Base-by-base conservation (phyloP, 2,797 vertebrate species). In the Tragopan temminckii region DNA sequence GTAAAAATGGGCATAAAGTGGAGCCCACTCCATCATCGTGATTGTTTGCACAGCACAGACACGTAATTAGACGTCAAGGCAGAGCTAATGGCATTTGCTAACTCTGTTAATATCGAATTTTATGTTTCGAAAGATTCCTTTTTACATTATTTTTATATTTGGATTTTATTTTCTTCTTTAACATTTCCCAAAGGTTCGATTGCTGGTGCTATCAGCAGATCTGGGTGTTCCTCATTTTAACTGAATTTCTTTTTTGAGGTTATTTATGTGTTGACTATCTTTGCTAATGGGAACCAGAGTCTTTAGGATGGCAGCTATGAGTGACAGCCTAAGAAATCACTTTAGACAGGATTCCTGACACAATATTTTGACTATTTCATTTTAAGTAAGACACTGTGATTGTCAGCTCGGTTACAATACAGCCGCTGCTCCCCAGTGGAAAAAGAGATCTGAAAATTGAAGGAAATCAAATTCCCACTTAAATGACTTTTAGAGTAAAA, bases 281-380 rank as follows among this genome's bases (percentile, higher is more conserved):
- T 85, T 88, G 77, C 69, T 91, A 95, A 90, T 71, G 62, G 80
- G 18, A 86, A 70, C 50, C 38, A 88, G 88, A 86, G 70, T 94
- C 87, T 93, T 94, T 82, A 93, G 90, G 88, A 89, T 75, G 52
- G 82, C 33, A 80, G 53, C 27, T 31, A 38, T 95, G 95, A 96
- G 87, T 95, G 95, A 94, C 96, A 97, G 94, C 79, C 91, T 88
- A 61, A 78, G 88, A 93, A 96, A 90, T 88, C 71, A 53, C 83
- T 93, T 94, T 69, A 48, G 52, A 35, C 94, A 70, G 63, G 18
- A 92, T 86, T 86, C 75, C 91, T 97, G 96, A 94, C 96, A 97
- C 75, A 97, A 97, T 97, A 97, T 97, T 97, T 94, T 97, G 97
- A 97, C 96, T 94, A 92, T 91, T 83, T 88, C 94, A 72, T 96